Percentiles rank a stretch among this genome's conserved stretches.
phyloP scores from a whole-genome alignment of 2,113 vertebrate genomes.

The Athene noctua region DNA sequence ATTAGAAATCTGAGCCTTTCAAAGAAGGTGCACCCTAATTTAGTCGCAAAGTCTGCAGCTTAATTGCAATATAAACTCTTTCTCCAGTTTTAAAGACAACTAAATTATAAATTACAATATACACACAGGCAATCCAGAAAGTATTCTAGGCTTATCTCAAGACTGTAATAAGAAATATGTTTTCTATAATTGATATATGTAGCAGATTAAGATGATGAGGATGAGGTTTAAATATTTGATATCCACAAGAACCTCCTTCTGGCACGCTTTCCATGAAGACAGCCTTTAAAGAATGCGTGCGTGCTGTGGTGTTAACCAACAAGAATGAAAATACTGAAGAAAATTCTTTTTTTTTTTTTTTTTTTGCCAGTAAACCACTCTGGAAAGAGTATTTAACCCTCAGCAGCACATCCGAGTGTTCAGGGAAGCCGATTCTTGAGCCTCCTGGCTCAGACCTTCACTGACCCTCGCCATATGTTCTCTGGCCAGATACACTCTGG shows the following conservation, averaged over 20 bases:
- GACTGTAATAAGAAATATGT: not conserved
- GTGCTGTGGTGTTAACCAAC: not conserved
- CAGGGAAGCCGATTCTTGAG: not conserved
- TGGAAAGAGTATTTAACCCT: not conserved
- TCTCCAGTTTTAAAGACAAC: conserved; percentile 1
- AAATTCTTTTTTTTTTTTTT: not conserved
- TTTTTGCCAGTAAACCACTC: not conserved
- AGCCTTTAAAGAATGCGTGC: not conserved
- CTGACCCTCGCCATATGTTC: not conserved
- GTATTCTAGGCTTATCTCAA: not conserved
- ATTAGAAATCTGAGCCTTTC: conserved; percentile 21
- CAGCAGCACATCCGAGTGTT: not conserved
- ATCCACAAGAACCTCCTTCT: not conserved
- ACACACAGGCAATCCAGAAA: not conserved
- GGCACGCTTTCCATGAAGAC: not conserved
- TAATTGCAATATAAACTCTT: conserved; percentile 55
- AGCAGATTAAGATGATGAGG: not conserved
- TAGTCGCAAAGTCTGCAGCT: conserved; percentile 1
- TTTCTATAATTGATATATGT: not conserved
- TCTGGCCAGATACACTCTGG: not conserved
- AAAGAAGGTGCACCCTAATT: conserved; percentile 19
- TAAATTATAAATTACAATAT: not conserved
- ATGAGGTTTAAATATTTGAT: not conserved
- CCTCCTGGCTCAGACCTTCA: not conserved
- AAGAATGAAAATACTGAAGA: not conserved